These are phyloP conservation scores for Drosophila ogumai DNA, from an alignment of 1,140 invertebrate species.

Conservation along the genomic window DNA sequence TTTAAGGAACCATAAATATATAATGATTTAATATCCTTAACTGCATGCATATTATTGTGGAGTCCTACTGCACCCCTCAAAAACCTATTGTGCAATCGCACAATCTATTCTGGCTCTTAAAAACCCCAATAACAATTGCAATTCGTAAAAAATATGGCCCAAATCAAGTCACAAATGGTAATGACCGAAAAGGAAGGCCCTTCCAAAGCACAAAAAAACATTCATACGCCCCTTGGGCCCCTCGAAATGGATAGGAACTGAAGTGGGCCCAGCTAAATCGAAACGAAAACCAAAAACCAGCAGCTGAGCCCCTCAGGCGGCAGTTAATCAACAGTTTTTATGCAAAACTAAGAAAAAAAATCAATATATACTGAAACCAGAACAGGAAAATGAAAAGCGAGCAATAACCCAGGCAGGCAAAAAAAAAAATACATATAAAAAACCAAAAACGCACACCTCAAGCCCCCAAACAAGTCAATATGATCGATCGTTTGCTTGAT, in stretches of 20 bases:
- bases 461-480: constrained; percentile 78
- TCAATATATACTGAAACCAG: constrained; percentile 52
- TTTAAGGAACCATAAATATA: accelerated
- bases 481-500: constrained; percentile 82
- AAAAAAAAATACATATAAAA: constrained; percentile 1
- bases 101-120: neutral
- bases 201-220: constrained; percentile 24
- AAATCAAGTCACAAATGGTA: constrained; percentile 26
- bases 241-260: constrained; percentile 33
- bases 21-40: neutral
- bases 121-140: neutral
- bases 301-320: constrained; percentile 69
- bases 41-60: neutral
- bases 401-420: constrained; percentile 75
- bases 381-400: constrained; percentile 83
- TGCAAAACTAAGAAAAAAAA: constrained; percentile 64
- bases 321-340: constrained; percentile 80
- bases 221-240: constrained; percentile 59
- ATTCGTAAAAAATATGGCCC: constrained; percentile 8
- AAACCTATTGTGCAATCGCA: constrained; percentile 13
- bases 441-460: constrained; percentile 75
- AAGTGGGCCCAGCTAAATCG: constrained; percentile 26
- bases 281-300: constrained; percentile 45
- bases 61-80: neutral
- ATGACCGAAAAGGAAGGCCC: constrained; percentile 8